phyloP scores from a whole-genome alignment of 2,888 invertebrate species.

The Ophion obscuratus region DNA sequence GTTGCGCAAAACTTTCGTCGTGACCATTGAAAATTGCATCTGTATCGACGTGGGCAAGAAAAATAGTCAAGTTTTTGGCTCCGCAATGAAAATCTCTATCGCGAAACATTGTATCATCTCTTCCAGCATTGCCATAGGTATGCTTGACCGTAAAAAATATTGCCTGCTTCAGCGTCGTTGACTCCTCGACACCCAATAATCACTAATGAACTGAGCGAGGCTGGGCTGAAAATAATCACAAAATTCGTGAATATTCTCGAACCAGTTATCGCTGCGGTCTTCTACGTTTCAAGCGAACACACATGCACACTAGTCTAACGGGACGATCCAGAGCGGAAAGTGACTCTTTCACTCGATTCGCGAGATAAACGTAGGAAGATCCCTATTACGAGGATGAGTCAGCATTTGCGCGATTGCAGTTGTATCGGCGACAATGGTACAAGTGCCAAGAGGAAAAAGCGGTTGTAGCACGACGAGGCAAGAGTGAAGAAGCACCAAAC shows the following conservation, averaged over 20 bases:
- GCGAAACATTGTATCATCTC: neutral
- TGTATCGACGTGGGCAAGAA: neutral
- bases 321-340: neutral
- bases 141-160: slow-evolving; percentile 7
- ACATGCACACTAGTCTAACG: neutral
- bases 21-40: neutral
- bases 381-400: slow-evolving; percentile 47
- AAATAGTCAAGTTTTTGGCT: neutral
- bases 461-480: slow-evolving; percentile 23
- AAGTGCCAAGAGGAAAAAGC: neutral
- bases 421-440: slow-evolving; percentile 25
- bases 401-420: slow-evolving; percentile 30
- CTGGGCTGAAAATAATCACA: neutral
- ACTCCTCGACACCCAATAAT: neutral
- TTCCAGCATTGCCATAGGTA: neutral
- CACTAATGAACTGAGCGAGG: neutral
- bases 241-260: slow-evolving; percentile 7
- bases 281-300: neutral
- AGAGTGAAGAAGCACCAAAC: slow-evolving; percentile 32
- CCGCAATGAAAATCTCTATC: neutral
- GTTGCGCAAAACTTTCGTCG: neutral
- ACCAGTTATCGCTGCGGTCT: neutral
- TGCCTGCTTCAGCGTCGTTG: neutral
- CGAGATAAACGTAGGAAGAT: slow-evolving; percentile 39
- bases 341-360: slow-evolving; percentile 39